Evolutionary conservation across 1,140 invertebrate species (phyloP).

Genomic region (Steinernema khuongi): DNA sequence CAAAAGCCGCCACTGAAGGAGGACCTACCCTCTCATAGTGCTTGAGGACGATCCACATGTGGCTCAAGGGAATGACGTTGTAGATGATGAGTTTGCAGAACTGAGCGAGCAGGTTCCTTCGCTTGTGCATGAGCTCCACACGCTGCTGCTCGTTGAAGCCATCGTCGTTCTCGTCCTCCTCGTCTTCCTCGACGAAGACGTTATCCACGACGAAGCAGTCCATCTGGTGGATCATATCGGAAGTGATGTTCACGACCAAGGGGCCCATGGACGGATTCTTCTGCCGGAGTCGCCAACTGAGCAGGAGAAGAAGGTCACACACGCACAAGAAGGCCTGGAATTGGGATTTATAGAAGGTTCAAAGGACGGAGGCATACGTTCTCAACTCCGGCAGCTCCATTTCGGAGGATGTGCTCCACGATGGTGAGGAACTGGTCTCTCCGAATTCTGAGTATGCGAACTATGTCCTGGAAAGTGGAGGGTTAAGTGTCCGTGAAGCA

Average conservation of each 20-base stretch:
- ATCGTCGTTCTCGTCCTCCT: constrained; percentile 73
- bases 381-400: constrained; percentile 63
- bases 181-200: constrained; percentile 72
- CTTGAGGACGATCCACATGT: constrained; percentile 88
- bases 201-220: constrained; percentile 80
- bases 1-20: constrained; percentile 1
- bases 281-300: constrained; percentile 75
- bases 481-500: constrained; percentile 15
- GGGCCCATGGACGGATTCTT: constrained; percentile 65
- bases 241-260: constrained; percentile 76
- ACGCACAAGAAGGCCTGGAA: constrained; percentile 80
- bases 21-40: constrained; percentile 82
- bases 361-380: constrained; percentile 60
- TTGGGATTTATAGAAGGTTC: constrained; percentile 33
- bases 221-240: constrained; percentile 73
- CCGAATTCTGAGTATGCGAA: constrained; percentile 65
- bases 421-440: constrained; percentile 70
- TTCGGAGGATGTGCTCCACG: constrained; percentile 67
- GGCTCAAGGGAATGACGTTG: constrained; percentile 84
- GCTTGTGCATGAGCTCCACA: constrained; percentile 27
- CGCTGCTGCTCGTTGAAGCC: constrained; percentile 10
- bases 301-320: constrained; percentile 89
- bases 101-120: constrained; percentile 76
- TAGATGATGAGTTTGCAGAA: constrained; percentile 97
- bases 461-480: constrained; percentile 51